Evolutionary conservation across 2,888 invertebrate genomes (phyloP).

Genomic region (Augiades crinisus): DNA sequence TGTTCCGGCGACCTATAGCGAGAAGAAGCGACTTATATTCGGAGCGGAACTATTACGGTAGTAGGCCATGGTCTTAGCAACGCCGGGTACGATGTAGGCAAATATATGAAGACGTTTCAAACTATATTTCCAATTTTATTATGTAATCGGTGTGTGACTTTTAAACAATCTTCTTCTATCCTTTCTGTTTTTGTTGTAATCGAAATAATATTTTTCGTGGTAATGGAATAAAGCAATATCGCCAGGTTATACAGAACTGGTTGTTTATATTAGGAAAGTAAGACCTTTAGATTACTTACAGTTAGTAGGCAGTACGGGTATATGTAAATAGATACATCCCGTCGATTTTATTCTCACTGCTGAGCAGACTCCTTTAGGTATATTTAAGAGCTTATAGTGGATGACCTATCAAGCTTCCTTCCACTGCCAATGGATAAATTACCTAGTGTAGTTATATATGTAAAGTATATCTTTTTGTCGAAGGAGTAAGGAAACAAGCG

Average conservation of each 20-base stretch:
- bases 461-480: no score
- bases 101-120: background rate
- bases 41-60: background rate
- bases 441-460: background rate
- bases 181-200: background rate
- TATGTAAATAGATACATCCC: background rate
- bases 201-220: background rate
- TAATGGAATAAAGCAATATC: background rate
- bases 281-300: no score
- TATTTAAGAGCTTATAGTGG: background rate
- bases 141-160: background rate
- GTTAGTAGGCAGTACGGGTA: background rate
- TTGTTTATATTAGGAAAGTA: background rate
- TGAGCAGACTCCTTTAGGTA: background rate
- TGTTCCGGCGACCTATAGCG: conserved; percentile 4
- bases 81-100: background rate
- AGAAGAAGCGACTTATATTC: no score
- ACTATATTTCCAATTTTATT: background rate
- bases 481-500: no score
- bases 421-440: background rate
- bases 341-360: no score
- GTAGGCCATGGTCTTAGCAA: conserved; percentile 2
- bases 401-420: background rate
- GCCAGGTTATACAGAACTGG: background rate
- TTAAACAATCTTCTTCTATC: background rate